phyloP scores from a whole-genome alignment of 1,140 invertebrate species.

The Chironomus striatipennis region DNA sequence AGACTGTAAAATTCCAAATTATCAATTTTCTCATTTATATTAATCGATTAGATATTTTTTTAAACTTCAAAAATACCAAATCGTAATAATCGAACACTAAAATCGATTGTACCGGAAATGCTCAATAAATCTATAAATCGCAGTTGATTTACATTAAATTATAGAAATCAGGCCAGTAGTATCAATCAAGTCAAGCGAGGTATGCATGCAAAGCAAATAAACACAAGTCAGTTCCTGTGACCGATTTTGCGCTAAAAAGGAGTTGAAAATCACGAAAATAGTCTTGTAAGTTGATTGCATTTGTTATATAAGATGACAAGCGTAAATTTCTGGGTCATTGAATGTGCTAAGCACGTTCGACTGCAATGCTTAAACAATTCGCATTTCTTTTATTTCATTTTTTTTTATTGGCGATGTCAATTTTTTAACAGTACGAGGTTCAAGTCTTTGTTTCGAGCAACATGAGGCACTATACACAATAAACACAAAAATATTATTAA shows the following conservation, averaged over 20 bases:
- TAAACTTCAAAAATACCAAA: too few relatives aligned
- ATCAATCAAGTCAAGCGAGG: too few relatives aligned
- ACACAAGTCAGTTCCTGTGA: not conserved
- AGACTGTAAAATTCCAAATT: too few relatives aligned
- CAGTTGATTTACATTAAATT: not conserved
- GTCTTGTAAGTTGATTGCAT: not conserved
- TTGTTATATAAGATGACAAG: not conserved
- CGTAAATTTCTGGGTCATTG: constrained; percentile 12
- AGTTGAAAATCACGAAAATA: not conserved
- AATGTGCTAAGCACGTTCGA: not conserved
- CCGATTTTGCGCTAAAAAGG: not conserved
- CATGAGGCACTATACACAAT: too few relatives aligned
- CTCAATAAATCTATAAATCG: not conserved
- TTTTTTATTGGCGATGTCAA: constrained; percentile 3
- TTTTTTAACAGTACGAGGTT: not conserved
- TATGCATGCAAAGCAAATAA: not conserved
- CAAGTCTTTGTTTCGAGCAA: too few relatives aligned
- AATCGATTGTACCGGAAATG: not conserved
- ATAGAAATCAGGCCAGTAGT: not conserved
- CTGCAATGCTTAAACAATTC: too few relatives aligned
- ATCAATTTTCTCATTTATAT: too few relatives aligned
- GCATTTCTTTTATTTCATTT: not conserved
- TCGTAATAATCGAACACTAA: too few relatives aligned
- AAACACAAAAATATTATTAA: too few relatives aligned
- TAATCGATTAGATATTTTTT: too few relatives aligned